phyloP scores from a whole-genome alignment of 2,797 vertebrate species.

The Chelonia mydas region DNA sequence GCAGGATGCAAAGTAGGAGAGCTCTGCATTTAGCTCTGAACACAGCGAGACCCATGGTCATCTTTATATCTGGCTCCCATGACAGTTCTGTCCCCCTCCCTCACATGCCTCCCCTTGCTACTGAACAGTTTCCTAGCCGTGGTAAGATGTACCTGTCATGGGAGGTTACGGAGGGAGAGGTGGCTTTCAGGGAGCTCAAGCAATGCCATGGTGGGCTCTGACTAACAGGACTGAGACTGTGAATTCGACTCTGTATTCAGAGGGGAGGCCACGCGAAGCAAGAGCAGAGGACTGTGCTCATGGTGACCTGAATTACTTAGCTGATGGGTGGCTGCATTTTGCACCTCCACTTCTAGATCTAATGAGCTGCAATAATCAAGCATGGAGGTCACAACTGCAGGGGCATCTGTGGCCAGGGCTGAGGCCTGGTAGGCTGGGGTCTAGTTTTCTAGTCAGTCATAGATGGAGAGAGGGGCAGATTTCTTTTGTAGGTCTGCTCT shows the following conservation, averaged over 20 bases:
- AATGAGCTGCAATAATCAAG: background rate
- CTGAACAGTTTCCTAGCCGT: too few species aligned
- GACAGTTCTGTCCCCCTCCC: background rate
- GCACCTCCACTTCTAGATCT: background rate
- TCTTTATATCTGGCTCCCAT: background rate
- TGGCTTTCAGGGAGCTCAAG: background rate
- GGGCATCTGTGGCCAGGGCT: background rate
- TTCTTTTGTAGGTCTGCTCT: background rate
- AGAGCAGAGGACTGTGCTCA: background rate
- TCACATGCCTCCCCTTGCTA: background rate
- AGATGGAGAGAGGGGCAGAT: background rate
- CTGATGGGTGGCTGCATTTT: background rate
- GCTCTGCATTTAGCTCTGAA: too few species aligned
- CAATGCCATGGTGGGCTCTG: fast-evolving
- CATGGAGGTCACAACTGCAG: background rate
- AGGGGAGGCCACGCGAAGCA: fast-evolving
- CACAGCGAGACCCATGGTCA: background rate
- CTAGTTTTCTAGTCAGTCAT: background rate
- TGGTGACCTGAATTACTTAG: too few species aligned
- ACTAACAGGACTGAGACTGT: background rate
- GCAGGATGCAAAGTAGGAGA: background rate
- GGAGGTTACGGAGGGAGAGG: background rate
- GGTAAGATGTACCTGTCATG: background rate
- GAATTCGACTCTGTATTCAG: background rate
- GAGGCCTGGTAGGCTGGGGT: background rate